Percentiles rank a stretch among this genome's conserved stretches.
Conservation (phyloP, 1,140 invertebrate species). For the Oreohelix idahoensis region DNA sequence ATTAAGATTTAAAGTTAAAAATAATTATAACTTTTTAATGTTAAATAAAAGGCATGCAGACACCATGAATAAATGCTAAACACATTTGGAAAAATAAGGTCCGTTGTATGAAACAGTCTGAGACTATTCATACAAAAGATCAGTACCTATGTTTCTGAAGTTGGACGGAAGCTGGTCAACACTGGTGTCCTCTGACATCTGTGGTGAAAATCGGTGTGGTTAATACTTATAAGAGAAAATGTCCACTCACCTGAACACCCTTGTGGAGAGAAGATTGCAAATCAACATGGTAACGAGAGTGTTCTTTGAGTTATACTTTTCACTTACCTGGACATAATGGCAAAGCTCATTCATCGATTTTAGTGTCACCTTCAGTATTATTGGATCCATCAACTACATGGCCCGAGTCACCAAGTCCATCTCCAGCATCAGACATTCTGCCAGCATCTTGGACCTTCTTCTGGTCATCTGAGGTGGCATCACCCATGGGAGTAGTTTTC, state of each 20-base stretch:
- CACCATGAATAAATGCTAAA: background rate
- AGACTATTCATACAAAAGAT: constrained; percentile 29
- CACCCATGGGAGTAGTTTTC: background rate
- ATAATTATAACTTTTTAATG: too few species aligned
- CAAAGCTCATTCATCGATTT: constrained; percentile 42
- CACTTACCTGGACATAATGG: constrained; percentile 26
- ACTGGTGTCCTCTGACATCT: background rate
- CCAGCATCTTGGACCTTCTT: background rate
- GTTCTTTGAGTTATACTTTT: background rate
- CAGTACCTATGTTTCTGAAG: constrained; percentile 19
- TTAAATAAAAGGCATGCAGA: background rate
- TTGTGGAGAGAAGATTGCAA: constrained; percentile 35
- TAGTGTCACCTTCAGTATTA: constrained; percentile 40
- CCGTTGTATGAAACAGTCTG: background rate
- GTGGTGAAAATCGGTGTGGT: background rate
- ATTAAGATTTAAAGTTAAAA: too few species aligned
- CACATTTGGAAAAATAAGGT: constrained; percentile 16
- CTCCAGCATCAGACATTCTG: background rate
- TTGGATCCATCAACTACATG: background rate
- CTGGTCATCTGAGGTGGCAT: background rate
- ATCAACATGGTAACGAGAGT: constrained; percentile 24
- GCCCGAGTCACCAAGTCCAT: background rate
- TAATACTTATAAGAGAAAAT: constrained; percentile 20
- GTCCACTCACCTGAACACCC: constrained; percentile 37
- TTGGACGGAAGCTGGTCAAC: background rate